Percentiles rank a stretch among this genome's conserved stretches.
phyloP scores from a whole-genome alignment of 2,888 invertebrate species.

The Toxonevra muliebris region DNA sequence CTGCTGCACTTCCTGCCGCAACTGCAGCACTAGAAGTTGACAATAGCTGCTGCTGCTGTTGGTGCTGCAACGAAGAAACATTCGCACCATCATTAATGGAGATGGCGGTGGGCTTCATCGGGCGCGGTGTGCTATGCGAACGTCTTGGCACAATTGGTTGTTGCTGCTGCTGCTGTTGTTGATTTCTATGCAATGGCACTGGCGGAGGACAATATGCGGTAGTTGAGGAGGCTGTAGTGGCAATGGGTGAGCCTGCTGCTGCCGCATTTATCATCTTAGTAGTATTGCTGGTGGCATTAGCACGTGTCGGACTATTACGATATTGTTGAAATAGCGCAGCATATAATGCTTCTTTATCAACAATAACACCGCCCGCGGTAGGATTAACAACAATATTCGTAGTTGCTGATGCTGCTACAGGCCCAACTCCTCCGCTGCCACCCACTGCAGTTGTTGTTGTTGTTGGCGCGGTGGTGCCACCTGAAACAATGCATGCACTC shows the following conservation, averaged over 20 bases:
- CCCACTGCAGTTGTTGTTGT: conserved; percentile 39
- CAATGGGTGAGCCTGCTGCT: conserved; percentile 1
- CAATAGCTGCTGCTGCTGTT: conserved; percentile 31
- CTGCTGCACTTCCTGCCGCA: conserved; percentile 14
- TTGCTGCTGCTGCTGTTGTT: conserved; percentile 25
- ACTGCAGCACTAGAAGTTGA: conserved; percentile 32
- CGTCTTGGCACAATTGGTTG: conserved; percentile 60
- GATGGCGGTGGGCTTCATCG: conserved; percentile 41
- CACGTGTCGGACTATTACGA: conserved; percentile 55
- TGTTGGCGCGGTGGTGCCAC: conserved; percentile 58
- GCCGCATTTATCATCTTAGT: conserved; percentile 15
- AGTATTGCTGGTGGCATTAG: conserved; percentile 19
- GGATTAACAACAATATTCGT: conserved; percentile 33
- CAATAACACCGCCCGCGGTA: conserved; percentile 12
- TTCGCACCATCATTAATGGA: background rate
- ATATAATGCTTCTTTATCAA: conserved; percentile 61
- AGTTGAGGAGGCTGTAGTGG: conserved; percentile 45
- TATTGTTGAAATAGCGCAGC: conserved; percentile 61
- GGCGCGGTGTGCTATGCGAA: conserved; percentile 63
- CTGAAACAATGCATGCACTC: conserved; percentile 44
- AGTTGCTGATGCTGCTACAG: conserved; percentile 38
- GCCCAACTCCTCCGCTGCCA: conserved; percentile 20
- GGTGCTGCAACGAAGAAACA: conserved; percentile 11
- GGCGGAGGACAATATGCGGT: conserved; percentile 45
- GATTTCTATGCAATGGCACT: conserved; percentile 53